Evolutionary conservation across 2,888 invertebrate genomes (phyloP).

Genomic region (Rhopalosiphum nymphaeae): DNA sequence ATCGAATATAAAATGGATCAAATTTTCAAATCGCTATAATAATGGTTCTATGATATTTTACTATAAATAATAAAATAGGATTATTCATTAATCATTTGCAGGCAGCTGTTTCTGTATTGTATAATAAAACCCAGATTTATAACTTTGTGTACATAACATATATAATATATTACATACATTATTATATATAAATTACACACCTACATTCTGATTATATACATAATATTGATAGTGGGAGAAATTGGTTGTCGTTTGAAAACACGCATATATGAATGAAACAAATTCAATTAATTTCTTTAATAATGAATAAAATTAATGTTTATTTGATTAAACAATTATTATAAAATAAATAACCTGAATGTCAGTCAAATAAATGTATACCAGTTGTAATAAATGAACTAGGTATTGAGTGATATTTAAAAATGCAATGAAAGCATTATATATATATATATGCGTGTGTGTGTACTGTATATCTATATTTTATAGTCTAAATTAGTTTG

Average conservation of each 20-base stretch:
- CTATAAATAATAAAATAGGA: constrained; percentile 2
- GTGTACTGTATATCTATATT: no score
- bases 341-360: neutral
- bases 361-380: neutral
- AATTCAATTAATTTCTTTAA: constrained; percentile 39
- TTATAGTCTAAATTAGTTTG: neutral
- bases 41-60: neutral
- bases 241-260: neutral
- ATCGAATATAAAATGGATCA: constrained; percentile 34
- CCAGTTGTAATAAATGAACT: neutral
- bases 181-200: neutral
- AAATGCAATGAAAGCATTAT: neutral
- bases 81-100: constrained; percentile 34
- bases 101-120: neutral
- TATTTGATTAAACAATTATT: neutral
- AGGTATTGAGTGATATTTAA: neutral
- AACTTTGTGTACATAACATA: neutral
- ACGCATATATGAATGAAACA: neutral
- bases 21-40: constrained; percentile 14
- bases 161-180: neutral
- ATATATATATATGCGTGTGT: no score
- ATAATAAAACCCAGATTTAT: neutral
- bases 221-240: neutral
- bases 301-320: constrained; percentile 9
- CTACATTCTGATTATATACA: neutral